These are phyloP conservation scores for Chitala chitala DNA, from an alignment of 2,113 vertebrate genomes.

Conservation along the genomic window DNA sequence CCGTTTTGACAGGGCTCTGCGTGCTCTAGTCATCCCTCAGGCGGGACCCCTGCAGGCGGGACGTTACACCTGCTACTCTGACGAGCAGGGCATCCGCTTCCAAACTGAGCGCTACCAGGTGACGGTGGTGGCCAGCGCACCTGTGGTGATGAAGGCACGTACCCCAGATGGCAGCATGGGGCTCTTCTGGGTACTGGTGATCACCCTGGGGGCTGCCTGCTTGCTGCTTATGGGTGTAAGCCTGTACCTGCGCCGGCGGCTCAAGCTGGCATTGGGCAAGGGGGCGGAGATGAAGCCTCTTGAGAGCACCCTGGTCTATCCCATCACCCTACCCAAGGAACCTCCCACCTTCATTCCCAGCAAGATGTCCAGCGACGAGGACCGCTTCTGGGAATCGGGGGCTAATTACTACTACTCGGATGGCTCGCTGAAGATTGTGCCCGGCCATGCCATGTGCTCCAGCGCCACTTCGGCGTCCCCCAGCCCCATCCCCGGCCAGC, in stretches of 20 bases:
- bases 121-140: constrained; percentile 66
- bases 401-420: constrained; percentile 90
- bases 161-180: constrained; percentile 80
- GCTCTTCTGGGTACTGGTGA: constrained; percentile 83
- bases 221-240: constrained; percentile 74
- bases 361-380: constrained; percentile 72
- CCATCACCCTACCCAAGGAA: constrained; percentile 86
- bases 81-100: constrained; percentile 76
- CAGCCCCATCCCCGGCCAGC: constrained; percentile 84
- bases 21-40: constrained; percentile 73
- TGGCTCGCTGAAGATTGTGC: constrained; percentile 92
- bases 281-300: constrained; percentile 76
- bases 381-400: constrained; percentile 88
- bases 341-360: constrained; percentile 80
- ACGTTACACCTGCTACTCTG: constrained; percentile 76
- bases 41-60: constrained; percentile 69
- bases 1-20: constrained; percentile 68
- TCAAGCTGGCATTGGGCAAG: constrained; percentile 80
- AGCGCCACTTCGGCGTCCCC: constrained; percentile 65
- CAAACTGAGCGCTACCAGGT: constrained; percentile 76
- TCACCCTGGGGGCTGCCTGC: constrained; percentile 78
- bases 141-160: constrained; percentile 75
- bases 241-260: constrained; percentile 76
- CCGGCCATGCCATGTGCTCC: constrained; percentile 80
- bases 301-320: constrained; percentile 87